Percentiles rank a stretch among this genome's conserved stretches.
phyloP scores from a whole-genome alignment of 2,113 vertebrate species.

The Cervus canadensis region DNA sequence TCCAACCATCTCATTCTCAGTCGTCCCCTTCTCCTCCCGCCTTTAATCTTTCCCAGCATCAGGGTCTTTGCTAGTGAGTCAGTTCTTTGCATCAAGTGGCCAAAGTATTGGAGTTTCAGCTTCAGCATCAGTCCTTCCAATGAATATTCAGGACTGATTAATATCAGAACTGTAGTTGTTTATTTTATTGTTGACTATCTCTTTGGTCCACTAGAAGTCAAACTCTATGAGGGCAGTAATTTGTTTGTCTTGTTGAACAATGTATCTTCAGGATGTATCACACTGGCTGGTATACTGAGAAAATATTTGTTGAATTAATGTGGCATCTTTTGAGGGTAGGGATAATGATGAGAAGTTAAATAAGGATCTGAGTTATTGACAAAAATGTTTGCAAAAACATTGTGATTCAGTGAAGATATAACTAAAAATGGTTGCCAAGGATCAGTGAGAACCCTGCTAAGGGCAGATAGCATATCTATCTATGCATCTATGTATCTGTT shows the following conservation, averaged over 20 bases:
- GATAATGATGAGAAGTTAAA: neutral
- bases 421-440: neutral
- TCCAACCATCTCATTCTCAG: neutral
- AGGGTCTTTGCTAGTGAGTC: neutral
- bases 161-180: neutral
- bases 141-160: neutral
- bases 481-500: neutral
- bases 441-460: neutral
- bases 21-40: fast-evolving
- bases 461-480: neutral
- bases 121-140: neutral
- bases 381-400: neutral
- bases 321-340: neutral
- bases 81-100: neutral
- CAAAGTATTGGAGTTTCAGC: neutral
- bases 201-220: neutral
- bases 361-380: neutral
- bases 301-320: neutral
- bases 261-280: neutral
- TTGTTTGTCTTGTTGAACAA: neutral
- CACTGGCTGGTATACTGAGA: neutral
- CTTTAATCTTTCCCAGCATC: neutral
- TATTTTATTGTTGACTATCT: neutral
- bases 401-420: neutral
- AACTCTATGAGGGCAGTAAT: neutral